A percentile compares a stretch with the other conserved stretches of the same genome.
These are phyloP conservation scores for Arnoldichthys spilopterus DNA, from an alignment of 2,797 vertebrate species.

Conservation along the genomic window DNA sequence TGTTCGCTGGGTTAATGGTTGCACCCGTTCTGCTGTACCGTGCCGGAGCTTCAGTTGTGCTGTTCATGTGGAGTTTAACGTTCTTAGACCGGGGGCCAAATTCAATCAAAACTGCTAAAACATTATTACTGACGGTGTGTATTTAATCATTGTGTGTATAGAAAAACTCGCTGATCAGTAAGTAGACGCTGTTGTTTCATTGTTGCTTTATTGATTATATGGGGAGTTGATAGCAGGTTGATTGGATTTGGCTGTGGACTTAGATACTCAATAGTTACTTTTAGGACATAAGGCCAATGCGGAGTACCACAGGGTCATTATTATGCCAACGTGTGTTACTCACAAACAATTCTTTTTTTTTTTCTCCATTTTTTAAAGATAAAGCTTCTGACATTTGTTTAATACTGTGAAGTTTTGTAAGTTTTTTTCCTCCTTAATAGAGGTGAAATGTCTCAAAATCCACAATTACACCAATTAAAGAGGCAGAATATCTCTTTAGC, in stretches of 20 bases:
- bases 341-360: slow-evolving; percentile 60
- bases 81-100: slow-evolving; percentile 74
- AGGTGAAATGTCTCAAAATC: slow-evolving; percentile 69
- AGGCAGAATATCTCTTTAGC: slow-evolving; percentile 62
- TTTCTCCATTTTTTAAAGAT: slow-evolving; percentile 73
- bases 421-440: slow-evolving; percentile 78
- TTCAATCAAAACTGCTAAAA: slow-evolving; percentile 46
- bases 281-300: slow-evolving; percentile 80
- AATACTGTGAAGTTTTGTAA: slow-evolving; percentile 84
- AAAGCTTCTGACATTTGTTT: slow-evolving; percentile 82
- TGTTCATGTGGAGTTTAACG: slow-evolving; percentile 77
- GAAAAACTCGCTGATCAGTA: slow-evolving; percentile 42
- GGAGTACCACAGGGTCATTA: slow-evolving; percentile 81
- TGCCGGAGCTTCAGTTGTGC: slow-evolving; percentile 78
- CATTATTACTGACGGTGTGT: slow-evolving; percentile 38
- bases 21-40: slow-evolving; percentile 67
- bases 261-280: slow-evolving; percentile 80
- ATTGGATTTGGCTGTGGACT: slow-evolving; percentile 50
- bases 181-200: slow-evolving; percentile 39
- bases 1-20: slow-evolving; percentile 65
- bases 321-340: slow-evolving; percentile 83
- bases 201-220: slow-evolving; percentile 42
- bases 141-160: slow-evolving; percentile 62
- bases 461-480: slow-evolving; percentile 82
- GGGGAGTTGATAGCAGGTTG: slow-evolving; percentile 38